Evolutionary conservation across 2,113 vertebrate genomes (phyloP).

Genomic region (Paedocypris sp.): DNA sequence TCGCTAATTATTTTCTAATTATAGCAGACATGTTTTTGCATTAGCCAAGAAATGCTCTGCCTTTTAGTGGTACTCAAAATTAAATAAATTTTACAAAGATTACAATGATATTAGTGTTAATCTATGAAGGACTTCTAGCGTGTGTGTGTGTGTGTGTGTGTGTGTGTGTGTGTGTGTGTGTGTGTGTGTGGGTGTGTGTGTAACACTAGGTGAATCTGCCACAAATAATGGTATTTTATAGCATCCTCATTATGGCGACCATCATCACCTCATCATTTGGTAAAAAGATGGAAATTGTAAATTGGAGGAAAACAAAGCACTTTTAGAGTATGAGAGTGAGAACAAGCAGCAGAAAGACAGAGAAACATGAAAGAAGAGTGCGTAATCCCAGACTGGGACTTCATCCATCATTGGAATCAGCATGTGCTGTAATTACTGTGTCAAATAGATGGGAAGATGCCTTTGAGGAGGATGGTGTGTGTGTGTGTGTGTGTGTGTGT

Average conservation of each 20-base stretch:
- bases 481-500: slow-evolving; percentile 19
- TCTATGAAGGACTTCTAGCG: too few species aligned
- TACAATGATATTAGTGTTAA: too few species aligned
- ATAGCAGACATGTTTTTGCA: too few species aligned
- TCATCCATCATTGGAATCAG: slow-evolving; percentile 74
- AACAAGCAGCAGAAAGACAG: background rate
- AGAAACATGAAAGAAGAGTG: slow-evolving; percentile 39
- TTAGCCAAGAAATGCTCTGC: too few species aligned
- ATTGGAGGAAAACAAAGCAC: background rate
- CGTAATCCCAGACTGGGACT: slow-evolving; percentile 67
- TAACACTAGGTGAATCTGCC: too few species aligned
- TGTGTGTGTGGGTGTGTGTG: background rate
- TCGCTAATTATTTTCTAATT: too few species aligned
- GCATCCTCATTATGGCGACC: background rate
- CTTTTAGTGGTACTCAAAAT: too few species aligned
- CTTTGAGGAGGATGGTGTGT: slow-evolving; percentile 47
- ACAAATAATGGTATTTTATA: too few species aligned
- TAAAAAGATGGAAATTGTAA: background rate
- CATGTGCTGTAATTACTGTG: slow-evolving; percentile 75
- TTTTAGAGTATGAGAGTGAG: slow-evolving; percentile 7
- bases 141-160: slow-evolving; percentile 1
- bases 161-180: slow-evolving; percentile 9
- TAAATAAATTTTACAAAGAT: too few species aligned
- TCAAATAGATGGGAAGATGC: slow-evolving; percentile 67
- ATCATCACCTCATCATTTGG: background rate